Base-by-base conservation (phyloP, 2,888 invertebrate genomes). In the Drosophila diplacantha region DNA sequence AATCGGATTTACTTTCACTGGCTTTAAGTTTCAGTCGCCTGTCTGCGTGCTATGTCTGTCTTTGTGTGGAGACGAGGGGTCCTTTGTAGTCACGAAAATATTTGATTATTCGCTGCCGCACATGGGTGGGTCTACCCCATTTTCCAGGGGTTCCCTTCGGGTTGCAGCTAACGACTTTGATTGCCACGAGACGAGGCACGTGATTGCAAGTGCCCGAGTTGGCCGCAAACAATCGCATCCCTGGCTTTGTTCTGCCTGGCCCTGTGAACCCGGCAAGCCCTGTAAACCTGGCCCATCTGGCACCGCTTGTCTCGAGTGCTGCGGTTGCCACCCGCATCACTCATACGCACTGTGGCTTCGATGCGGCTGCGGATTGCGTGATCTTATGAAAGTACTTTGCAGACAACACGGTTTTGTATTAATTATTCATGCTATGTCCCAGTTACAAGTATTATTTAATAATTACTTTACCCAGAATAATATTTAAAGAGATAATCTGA, bases 81-180 rank as follows among this genome's bases (percentile, higher is more conserved):
- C 64, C 72, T 74, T 72, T 63, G 74, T 57, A 50, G 59, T 37
- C 35, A 34, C 55, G 37, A 52, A 77, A 71, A 73, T 75, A 81
- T 81, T 83, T 83, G 78, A 83, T 79, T 83, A 79, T 79, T 75
- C 71, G 80, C 69, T 49, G 63, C 69, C 58, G 46, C 50, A 29
- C 54, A 11, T 46, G 55, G 58, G 29, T 38, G 46, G 47, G 24
- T 34, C 3, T 32, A 16, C 29, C 18, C 26, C 37, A 34, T 12
- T 34, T 37, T 24, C 53, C 38, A 38, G 38, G 18, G 38, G 3
- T 7, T 38, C 20, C 12, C 22, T 20, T 47, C 55, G 57, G 66
- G 57, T 61, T 62, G 69, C 63, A 74, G 67, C 83, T 75, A 81
- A 83, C 83, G 81, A 71, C 69, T 81, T 72, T 75, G 83, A 78